Evolutionary conservation across 1,140 invertebrate species (phyloP), one percentile per base, ranked within the genome.

Genomic region (Cyrtorhinus lividipennis): DNA sequence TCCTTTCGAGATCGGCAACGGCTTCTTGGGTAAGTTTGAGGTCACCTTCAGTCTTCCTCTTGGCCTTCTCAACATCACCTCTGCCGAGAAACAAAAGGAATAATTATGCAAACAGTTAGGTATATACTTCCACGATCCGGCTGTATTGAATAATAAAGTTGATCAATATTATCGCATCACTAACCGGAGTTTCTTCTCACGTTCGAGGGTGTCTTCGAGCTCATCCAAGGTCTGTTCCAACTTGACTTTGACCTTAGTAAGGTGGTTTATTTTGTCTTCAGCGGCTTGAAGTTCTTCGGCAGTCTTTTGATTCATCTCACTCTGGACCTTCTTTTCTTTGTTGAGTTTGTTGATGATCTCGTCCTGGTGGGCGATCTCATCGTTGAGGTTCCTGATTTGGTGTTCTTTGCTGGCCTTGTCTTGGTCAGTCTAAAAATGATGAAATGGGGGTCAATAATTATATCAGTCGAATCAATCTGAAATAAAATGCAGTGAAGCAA

Each of bases 281-380:
- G 95, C 90, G 66, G 91, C 89, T 77, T 77, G 76, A 13, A 99
- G 83, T 75, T 97, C 93, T 74, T 98, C 95, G 68, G 87, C 81
- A 62, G 94, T 92, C 82, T 98, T 98, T 76, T 95, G 93, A 76
- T 86, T 92, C 70, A 84, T 80, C 74, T 99, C 96, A 62, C 95
- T 93, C 71, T 94, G 83, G 71, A 92, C 83, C 78, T 98, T 98
- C 88, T 98, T 98, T 73, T 98, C 95, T 77, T 98, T 98, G 83
- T 95, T 96, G 72, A 99, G 80, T 77, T 98, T 99, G 81, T 97
- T 95, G 81, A 99, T 96, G 73, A 95, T 85, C 74, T 99, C 96
- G 74, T 99, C 96, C 77, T 98, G 95, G 77, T 95, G 91, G 69
- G 94, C 93, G 79, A 99, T 98, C 76, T 97, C 94, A 71, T 96